phyloP scores from a whole-genome alignment of 2,888 invertebrate species.

The Thalpophila matura region DNA sequence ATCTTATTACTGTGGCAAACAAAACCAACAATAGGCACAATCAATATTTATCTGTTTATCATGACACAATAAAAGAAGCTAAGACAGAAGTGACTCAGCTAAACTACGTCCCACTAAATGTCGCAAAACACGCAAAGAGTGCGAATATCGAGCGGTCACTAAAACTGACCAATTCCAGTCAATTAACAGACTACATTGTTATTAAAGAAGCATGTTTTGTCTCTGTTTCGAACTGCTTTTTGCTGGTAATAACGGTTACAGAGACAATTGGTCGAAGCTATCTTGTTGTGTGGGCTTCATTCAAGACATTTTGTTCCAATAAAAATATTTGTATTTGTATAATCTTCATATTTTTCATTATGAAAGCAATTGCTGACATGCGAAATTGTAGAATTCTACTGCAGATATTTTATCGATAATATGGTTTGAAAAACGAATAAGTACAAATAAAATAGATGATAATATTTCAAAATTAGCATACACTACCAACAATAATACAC shows the following conservation, averaged over 20 bases:
- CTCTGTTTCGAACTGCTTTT: constrained; percentile 21
- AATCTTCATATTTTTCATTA: too few species aligned
- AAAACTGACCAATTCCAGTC: constrained; percentile 44
- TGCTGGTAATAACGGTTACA: constrained; percentile 22
- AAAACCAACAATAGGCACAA: neutral
- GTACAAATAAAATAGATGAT: too few species aligned
- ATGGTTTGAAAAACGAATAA: too few species aligned
- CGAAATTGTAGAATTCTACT: too few species aligned
- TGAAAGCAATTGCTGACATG: too few species aligned
- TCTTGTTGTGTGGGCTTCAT: constrained; percentile 14
- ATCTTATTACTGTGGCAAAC: neutral
- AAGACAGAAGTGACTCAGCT: constrained; percentile 1
- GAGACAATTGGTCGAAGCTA: constrained; percentile 31
- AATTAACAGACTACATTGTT: constrained; percentile 39
- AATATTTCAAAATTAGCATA: neutral
- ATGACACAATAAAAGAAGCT: neutral
- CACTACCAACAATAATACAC: neutral
- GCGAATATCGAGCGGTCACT: constrained; percentile 38
- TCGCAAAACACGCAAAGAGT: constrained; percentile 3
- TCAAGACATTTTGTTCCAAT: neutral
- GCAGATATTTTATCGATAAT: too few species aligned
- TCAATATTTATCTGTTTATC: neutral
- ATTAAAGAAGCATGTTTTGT: constrained; percentile 22
- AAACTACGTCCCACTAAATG: constrained; percentile 1
- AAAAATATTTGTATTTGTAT: neutral